These are phyloP conservation scores for Ptychochromis oligacanthus DNA, from an alignment of 2,113 vertebrate genomes.

Conservation along the genomic window DNA sequence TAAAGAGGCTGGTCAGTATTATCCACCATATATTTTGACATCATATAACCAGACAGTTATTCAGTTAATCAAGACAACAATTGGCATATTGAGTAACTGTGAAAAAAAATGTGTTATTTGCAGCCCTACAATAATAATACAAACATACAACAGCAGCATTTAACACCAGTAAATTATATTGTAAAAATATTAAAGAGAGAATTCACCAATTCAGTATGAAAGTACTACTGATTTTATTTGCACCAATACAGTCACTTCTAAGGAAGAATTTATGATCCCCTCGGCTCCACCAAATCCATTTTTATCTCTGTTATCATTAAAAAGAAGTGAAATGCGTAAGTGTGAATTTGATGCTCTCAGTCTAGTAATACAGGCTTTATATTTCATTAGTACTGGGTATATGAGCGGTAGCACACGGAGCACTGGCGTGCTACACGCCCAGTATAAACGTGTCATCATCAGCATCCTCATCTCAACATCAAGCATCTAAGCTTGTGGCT, in stretches of 20 bases:
- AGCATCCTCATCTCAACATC: slow-evolving; percentile 34
- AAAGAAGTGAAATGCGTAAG: not conserved
- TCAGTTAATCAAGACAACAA: not conserved
- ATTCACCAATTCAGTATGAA: not conserved
- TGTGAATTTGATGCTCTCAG: not conserved
- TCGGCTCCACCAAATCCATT: not conserved
- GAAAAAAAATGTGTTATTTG: not conserved
- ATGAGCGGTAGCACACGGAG: not conserved
- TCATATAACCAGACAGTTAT: not conserved
- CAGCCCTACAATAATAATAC: not conserved
- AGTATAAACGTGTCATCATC: slow-evolving; percentile 39
- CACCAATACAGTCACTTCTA: no score
- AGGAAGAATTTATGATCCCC: not conserved
- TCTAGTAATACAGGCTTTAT: not conserved
- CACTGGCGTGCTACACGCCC: slow-evolving; percentile 22
- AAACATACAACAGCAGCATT: not conserved
- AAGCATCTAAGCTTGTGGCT: slow-evolving; percentile 11
- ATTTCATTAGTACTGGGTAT: not conserved
- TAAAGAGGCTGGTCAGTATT: not conserved
- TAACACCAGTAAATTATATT: not conserved
- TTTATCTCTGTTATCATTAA: not conserved
- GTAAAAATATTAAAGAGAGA: not conserved
- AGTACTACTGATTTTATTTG: not conserved
- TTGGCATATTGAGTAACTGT: not conserved
- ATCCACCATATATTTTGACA: not conserved